Evolutionary conservation across 2,797 vertebrate species (phyloP).

Genomic region (Threskiornis aethiopicus): DNA sequence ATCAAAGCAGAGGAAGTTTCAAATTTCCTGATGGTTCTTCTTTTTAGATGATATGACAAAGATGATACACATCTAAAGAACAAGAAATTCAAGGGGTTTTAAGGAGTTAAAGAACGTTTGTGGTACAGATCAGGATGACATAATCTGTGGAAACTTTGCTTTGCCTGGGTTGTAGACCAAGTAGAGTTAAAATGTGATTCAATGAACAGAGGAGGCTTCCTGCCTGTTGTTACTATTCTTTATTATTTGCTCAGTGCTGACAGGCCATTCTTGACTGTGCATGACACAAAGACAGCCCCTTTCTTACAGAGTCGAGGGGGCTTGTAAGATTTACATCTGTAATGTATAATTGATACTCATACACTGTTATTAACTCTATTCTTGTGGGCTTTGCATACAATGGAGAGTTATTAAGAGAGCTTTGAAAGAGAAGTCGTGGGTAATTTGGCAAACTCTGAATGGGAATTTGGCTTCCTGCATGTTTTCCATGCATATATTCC

Average conservation of each 20-base stretch:
- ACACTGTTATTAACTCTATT: not conserved
- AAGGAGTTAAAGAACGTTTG: not conserved
- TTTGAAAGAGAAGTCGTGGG: not conserved
- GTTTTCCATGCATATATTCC: constrained; percentile 16
- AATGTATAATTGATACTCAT: constrained; percentile 11
- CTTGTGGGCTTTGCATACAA: constrained; percentile 6
- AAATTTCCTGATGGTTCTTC: not conserved
- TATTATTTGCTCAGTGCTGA: not conserved
- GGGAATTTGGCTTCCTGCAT: not conserved
- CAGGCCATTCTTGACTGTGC: not conserved
- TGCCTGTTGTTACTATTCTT: not conserved
- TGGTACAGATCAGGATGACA: not conserved
- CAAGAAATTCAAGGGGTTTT: not conserved
- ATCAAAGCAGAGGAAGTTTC: not conserved
- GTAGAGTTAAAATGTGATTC: not conserved
- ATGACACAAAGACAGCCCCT: not conserved
- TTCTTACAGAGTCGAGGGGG: not conserved
- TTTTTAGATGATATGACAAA: not conserved
- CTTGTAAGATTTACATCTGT: not conserved
- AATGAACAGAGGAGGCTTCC: not conserved
- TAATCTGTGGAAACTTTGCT: not conserved
- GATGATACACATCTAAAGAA: not conserved
- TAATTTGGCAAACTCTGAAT: constrained; percentile 26
- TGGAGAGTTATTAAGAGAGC: not conserved
- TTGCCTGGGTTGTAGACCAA: not conserved